Evolutionary conservation across 1,140 invertebrate genomes (phyloP).

Genomic region (Parapsyche elsis): DNA sequence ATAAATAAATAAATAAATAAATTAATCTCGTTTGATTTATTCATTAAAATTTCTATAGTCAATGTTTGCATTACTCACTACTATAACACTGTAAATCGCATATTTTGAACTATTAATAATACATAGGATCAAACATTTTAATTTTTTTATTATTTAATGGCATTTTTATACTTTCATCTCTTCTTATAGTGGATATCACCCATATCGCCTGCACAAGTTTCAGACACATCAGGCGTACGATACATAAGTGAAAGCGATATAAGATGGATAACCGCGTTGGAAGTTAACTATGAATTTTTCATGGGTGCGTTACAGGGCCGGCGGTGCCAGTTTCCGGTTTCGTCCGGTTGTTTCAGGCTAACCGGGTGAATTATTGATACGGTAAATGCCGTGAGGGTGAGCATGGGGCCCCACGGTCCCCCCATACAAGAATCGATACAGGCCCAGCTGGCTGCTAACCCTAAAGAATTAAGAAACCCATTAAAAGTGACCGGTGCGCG

Average conservation of each 20-base stretch:
- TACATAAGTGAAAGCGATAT: conserved; percentile 20
- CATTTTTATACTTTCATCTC: too few species aligned
- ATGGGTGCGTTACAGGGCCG: background rate
- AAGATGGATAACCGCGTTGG: conserved; percentile 18
- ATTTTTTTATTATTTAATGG: too few species aligned
- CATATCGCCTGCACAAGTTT: too few species aligned
- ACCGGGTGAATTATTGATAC: conserved; percentile 31
- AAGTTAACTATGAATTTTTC: conserved; percentile 34
- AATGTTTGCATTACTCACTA: too few species aligned
- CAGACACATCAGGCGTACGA: background rate
- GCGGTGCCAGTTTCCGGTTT: conserved; percentile 2
- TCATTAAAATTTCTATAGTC: too few species aligned
- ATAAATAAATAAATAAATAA: too few species aligned
- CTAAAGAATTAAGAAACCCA: background rate
- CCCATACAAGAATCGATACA: background rate
- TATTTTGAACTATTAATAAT: too few species aligned
- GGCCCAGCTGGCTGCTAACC: background rate
- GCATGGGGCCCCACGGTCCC: background rate
- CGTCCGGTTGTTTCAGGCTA: background rate
- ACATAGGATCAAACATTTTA: too few species aligned
- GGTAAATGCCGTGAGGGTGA: background rate
- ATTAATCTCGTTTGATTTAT: too few species aligned
- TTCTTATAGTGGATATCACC: too few species aligned
- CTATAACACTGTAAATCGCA: too few species aligned
- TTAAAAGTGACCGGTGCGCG: too few species aligned